Evolutionary conservation across 2,797 vertebrate genomes (phyloP).

Genomic region (Loriculus beryllinus): DNA sequence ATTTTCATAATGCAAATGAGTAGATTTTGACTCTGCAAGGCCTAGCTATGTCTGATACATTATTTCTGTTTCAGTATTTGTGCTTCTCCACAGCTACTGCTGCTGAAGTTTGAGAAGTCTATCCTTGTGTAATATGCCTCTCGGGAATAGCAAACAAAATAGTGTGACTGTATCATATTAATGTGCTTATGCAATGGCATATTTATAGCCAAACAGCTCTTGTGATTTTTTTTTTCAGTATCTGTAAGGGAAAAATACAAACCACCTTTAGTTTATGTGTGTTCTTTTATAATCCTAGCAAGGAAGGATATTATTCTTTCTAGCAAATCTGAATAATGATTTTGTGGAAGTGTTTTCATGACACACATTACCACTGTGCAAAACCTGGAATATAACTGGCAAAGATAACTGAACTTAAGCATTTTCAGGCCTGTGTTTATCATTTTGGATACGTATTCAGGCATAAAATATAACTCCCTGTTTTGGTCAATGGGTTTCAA

Average conservation of each 20-base stretch:
- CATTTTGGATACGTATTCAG: background rate
- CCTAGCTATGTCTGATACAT: background rate
- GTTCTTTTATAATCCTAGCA: background rate
- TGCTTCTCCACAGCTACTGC: background rate
- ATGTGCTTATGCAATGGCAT: constrained; percentile 48
- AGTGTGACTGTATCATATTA: constrained; percentile 39
- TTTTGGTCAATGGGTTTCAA: background rate
- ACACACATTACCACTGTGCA: background rate
- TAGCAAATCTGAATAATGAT: background rate
- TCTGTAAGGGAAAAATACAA: background rate
- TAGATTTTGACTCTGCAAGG: constrained; percentile 7
- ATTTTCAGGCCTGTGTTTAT: background rate
- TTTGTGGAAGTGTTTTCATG: background rate
- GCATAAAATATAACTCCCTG: background rate
- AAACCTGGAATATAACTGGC: background rate
- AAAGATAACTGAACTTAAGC: background rate
- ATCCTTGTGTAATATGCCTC: constrained; percentile 8
- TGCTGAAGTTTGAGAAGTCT: constrained; percentile 28
- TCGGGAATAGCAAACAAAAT: constrained; percentile 51
- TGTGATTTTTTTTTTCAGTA: background rate
- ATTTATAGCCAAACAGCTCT: constrained; percentile 48
- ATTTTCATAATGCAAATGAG: constrained; percentile 12
- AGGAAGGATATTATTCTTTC: background rate
- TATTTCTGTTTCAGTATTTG: constrained; percentile 27
- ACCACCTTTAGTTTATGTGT: background rate